Evolutionary conservation across 2,113 vertebrate species (phyloP), one percentile per base, ranked within the genome.

Genomic region (Coptodon rendalli): DNA sequence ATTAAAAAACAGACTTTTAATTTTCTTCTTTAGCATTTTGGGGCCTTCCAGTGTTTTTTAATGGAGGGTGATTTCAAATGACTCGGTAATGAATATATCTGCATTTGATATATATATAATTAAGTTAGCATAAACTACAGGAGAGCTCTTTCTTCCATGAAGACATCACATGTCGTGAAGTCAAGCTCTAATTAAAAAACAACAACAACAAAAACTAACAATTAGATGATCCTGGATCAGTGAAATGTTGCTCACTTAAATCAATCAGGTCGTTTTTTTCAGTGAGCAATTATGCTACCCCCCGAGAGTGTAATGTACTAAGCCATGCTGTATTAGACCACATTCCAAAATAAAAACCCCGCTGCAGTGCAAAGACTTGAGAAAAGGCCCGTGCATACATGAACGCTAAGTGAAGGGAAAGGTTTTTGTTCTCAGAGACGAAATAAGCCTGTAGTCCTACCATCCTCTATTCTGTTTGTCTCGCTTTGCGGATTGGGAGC

Each of bases 401-500:
- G 43, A 34, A 29, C 3, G n/a, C 9, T 31, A 13, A 50, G 13
- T 43, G 12, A 16, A 81, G 31, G 68, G 12, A 16, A 80, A 24
- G 80, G 54, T 66, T 82, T 66, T 14, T 61, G 7, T 13, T 81
- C 80, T 81, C 9, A 82, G 12, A 29, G 45, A 38, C 6, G 10
- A 38, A 38, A 82, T 5, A 12, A 52, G 34, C 43, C 14, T 19
- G 19, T n/a, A 38, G n/a, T 81, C 80, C 48, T 29, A 16, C 56
- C 83, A 10, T 85, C 86, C 66, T 68, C 66, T 88, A 16, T 43
- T 89, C 86, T 82, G 71, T 92, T 92, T 89, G 83, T 87, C 81
- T 90, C 73, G 82, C 63, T 89, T 82, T 87, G 86, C 9, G 80
- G 82, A 89, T 87, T 81, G 91, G 87, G 83, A 82, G 84, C 86